Evolutionary conservation across 2,113 vertebrate genomes (phyloP), one percentile per base, ranked within the genome.

Genomic region (Prionailurus bengalensis): DNA sequence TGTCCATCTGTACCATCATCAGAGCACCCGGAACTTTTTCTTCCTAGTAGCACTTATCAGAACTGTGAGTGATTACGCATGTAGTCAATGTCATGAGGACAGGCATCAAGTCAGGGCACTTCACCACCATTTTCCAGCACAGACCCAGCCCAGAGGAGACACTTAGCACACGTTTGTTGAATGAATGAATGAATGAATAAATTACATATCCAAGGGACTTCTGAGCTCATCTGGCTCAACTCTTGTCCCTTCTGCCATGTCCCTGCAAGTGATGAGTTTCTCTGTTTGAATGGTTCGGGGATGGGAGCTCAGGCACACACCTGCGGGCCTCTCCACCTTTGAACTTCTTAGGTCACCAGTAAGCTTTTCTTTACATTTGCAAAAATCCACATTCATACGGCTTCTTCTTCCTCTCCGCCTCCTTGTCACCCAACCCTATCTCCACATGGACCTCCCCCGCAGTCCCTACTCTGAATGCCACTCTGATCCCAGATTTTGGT

Each of bases 51-150:
- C 13, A 45, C 76, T 84, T 71, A 36, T 5, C 36, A 29, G 7
- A 70, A 45, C 39, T 74, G n/a, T 2, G 21, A 4, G 31, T 53
- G 78, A 15, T 42, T 27, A 12, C 4, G 25, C 14, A 7, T 2
- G 25, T 31, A 4, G 11, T 82, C 79, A 31, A 0, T 2, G 71
- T 74, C 19, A 31, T 0, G 45, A 74, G 36, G 65, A n/a, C 10
- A 80, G 87, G 14, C 13, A 58, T 23, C 65, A 36, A n/a, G 73
- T 76, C 39, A 23, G 9, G 29, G 78, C 16, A 1, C 21, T 19
- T 76, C 39, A 61, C 36, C 31, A 36, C 21, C 5, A 31, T 31
- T 65, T 93, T 51, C 65, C 29, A 83, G 74, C 31, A 4, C 19
- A 73, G 53, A 83, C 21, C 68, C 73, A 70, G 66, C 42, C 45